Evolutionary conservation across 2,797 vertebrate genomes (phyloP).

Genomic region (Cygnus olor): DNA sequence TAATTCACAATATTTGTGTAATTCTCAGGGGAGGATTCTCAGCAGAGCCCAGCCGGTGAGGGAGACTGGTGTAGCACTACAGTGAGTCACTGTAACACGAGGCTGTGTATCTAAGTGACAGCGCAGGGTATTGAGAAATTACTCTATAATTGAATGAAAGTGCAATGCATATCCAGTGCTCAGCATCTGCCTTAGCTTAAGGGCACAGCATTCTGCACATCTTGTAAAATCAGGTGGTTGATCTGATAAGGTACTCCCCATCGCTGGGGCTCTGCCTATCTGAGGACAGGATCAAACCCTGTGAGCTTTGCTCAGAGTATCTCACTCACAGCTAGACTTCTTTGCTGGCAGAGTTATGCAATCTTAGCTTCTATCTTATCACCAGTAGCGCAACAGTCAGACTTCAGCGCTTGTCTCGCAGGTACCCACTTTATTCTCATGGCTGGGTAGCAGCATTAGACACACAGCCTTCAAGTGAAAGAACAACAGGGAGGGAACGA

Average conservation of each 20-base stretch:
- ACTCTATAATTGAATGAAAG: background rate
- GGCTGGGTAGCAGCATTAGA: conserved; percentile 32
- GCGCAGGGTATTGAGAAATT: background rate
- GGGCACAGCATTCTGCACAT: conserved; percentile 43
- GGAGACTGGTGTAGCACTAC: background rate
- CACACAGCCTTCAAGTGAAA: conserved; percentile 35
- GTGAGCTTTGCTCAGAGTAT: conserved; percentile 13
- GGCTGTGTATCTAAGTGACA: background rate
- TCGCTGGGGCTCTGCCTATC: conserved; percentile 41
- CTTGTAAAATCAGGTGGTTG: conserved; percentile 70
- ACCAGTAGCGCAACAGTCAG: conserved; percentile 50
- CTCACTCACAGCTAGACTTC: conserved; percentile 30
- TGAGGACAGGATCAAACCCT: conserved; percentile 58
- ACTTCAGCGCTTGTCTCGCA: conserved; percentile 42
- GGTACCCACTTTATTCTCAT: conserved; percentile 50
- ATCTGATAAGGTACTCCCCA: conserved; percentile 49
- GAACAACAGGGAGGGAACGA: conserved; percentile 31
- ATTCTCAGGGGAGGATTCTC: background rate
- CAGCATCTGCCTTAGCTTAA: conserved; percentile 32
- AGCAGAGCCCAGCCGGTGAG: background rate
- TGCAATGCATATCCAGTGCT: background rate
- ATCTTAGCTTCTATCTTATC: conserved; percentile 71
- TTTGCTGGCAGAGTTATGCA: conserved; percentile 34
- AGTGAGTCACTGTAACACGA: background rate
- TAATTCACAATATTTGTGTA: background rate